Base-by-base conservation (phyloP, 2,113 vertebrate species). In the Crocuta crocuta region DNA sequence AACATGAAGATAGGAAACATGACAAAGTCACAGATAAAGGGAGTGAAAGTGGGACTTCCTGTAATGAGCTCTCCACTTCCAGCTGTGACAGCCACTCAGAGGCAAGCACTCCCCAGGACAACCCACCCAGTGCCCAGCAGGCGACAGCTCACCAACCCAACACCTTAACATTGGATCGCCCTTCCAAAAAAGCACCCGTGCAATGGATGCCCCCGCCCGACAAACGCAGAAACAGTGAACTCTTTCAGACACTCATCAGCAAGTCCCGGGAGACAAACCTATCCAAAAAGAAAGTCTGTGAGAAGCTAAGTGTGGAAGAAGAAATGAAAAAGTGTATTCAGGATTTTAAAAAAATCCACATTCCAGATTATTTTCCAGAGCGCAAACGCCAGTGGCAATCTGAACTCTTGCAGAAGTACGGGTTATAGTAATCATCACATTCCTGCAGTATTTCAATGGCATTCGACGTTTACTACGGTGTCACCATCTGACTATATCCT, bases 321-420 rank as follows among this genome's bases (percentile, higher is more conserved):
- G 99, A 99, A 98, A 99, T 99, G 99, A 99, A 99, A 98, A 99
- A 99, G 97, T 99, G 99, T 80, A 99, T 99, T 94, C 99, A 99
- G 98, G 99, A 99, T 99, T 99, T 99, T 98, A 99, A 99, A 98
- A 99, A 99, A 97, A 99, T 99, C 98, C 99, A 99, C 93, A 99
- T 99, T 98, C 99, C 99, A 39, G 99, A 99, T 98, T 99, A 99
- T 92, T 99, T 99, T 85, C 99, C 99, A 15, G 99, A 99, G 96
- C 99, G 99, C 91, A 99, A 99, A 97, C 99, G 99, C 76, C 99
- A 99, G 58, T 99, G 99, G 99, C 99, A 99, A 81, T 99, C 99
- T 70, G 99, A 99, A 99, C 99, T 99, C 74, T 97, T 99, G 88
- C 99, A 99, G 97, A 99, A 99, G 92, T 99, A 99, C 0, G 99